Base-by-base conservation (phyloP, 2,113 vertebrate species). In the Cephalopterus ornatus region DNA sequence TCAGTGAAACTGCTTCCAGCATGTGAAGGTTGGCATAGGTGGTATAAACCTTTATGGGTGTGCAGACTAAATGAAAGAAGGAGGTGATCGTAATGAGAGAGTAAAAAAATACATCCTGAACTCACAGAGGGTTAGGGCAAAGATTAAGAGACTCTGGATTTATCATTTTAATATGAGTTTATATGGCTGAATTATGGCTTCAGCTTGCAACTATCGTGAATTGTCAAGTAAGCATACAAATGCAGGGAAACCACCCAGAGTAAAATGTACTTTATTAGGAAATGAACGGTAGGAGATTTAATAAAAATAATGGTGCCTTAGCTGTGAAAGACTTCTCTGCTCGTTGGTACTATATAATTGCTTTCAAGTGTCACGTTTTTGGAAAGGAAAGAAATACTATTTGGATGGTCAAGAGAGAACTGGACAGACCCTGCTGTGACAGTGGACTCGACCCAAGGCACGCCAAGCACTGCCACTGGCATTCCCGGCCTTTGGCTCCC, bases 151-250 rank as follows among this genome's bases (percentile, higher is more conserved):
- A 63, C 27, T 79, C 47, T 47, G 65, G 49, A 87, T 95, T 87
- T 92, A 92, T 88, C 47, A 81, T 84, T 87, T 95, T 86, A 88
- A 82, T 74, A 44, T 47, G 63, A 52, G 26, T 81, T 78, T 91
- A 44, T 84, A 32, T 56, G 56, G 49, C 28, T 89, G 73, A 89
- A 83, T 88, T 92, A 81, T 53, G 53, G 76, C 73, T 92, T 72
- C 58, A 42, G 49, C 53, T 89, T 79, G 56, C 79, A 84, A 49
- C 56, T 46, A 32, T 76, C 78, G 70, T 53, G 68, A 62, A 35
- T 67, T 18, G 23, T 9, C 78, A 49, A 82, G 72, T 50, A 53
- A 92, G 75, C 55, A 30, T 18, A 42, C 70, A 89, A 58, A 91
- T 46, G n/a, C 8, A 1, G 44, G 79, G 77, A 75, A 92, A 92